Base-by-base conservation (phyloP, 2,797 vertebrate genomes). In the Sebastes oblongus region DNA sequence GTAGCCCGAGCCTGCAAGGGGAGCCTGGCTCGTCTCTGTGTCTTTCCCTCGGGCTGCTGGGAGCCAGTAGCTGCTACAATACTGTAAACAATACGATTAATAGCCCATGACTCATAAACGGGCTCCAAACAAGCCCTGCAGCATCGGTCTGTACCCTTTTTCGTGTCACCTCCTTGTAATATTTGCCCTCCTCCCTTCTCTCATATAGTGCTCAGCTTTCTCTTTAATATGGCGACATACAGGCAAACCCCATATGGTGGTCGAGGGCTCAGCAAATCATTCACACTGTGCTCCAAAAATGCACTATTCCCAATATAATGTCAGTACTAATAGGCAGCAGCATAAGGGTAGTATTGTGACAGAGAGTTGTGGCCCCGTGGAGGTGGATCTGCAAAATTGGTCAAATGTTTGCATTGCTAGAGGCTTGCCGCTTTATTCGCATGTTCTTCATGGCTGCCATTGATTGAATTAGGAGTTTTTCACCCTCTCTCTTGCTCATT, bases 31-130 rank as follows among this genome's bases (percentile, higher is more conserved):
- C 88, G 54, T 94, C 91, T 94, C 89, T 69, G 83, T 89, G 88
- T 86, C 89, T 85, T 88, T 92, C 86, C 88, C 91, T 87, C 59
- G n/a, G 83, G 88, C 92, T 75, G 77, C 85, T 78, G 24, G 81
- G 89, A 92, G 93, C 90, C 91, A 89, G 90, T 89, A 85, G 91
- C 92, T 91, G 92, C 91, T 93, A 88, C 88, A 91, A 86, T 91
- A 92, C 93, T 94, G 93, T 95, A 96, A 96, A 95, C 95, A 95
- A 87, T 93, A 89, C 84, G 93, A 95, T 96, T 96, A 95, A 95
- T 96, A 93, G 90, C 88, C 92, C 87, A 67, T 94, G 94, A 96
- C 93, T 95, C 94, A 93, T 93, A 94, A 94, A 95, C 81, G 76
- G 80, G 68, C 90, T 90, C 89, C 89, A 93, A 95, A 95, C 94